A percentile compares a stretch with the other conserved stretches of the same genome.
Evolutionary conservation across 1,140 invertebrate genomes (phyloP).

Genomic region (Drosophila watanabei): DNA sequence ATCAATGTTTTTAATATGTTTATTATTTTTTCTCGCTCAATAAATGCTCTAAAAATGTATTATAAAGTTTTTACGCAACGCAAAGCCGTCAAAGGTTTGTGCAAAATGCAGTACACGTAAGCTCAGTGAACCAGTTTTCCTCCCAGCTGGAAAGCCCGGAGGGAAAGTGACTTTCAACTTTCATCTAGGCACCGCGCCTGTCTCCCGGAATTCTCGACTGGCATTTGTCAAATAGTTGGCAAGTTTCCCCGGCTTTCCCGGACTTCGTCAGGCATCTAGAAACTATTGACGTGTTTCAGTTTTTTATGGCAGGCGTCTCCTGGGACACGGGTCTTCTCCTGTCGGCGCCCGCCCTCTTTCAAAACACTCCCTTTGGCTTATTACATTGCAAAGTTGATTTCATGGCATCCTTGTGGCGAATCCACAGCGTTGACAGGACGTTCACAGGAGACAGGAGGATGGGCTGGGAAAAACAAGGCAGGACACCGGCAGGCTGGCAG

Average conservation of each 20-base stretch:
- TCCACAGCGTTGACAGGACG: constrained; percentile 40
- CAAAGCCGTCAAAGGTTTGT: not conserved
- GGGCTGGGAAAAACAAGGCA: constrained; percentile 11
- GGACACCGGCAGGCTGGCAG: constrained; percentile 2
- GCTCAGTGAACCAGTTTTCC: constrained; percentile 1
- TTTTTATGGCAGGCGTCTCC: constrained; percentile 38
- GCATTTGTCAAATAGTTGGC: constrained; percentile 65
- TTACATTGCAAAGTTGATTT: constrained; percentile 51
- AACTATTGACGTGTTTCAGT: constrained; percentile 55
- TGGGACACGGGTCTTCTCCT: constrained; percentile 29
- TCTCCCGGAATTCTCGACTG: constrained; percentile 28
- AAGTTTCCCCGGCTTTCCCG: constrained; percentile 23
- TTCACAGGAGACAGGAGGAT: not conserved
- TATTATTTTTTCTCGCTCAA: not conserved
- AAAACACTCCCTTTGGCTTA: constrained; percentile 27
- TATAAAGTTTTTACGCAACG: not conserved
- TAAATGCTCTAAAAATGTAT: not conserved
- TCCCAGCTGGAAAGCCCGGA: not conserved
- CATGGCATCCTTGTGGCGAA: constrained; percentile 24
- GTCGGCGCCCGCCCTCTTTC: not conserved
- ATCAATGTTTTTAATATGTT: not conserved
- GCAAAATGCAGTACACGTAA: constrained; percentile 19
- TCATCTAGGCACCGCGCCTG: constrained; percentile 23
- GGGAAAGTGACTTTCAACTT: constrained; percentile 21
- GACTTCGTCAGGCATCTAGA: constrained; percentile 21